Conservation (phyloP, 2,797 vertebrate genomes). For the Amblyopsis hoosieri region DNA sequence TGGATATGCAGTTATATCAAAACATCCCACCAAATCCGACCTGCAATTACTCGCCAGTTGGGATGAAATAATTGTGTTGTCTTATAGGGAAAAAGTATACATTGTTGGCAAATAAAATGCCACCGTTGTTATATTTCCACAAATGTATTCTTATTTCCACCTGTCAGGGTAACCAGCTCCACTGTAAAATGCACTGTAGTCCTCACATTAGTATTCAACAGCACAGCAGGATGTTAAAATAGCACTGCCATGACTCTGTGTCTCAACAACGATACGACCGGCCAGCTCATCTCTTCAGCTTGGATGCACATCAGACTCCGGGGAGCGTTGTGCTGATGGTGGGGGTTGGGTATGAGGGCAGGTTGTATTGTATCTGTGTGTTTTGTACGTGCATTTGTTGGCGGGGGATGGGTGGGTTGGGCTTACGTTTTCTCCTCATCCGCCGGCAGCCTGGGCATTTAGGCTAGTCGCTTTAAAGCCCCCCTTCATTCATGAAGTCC, state of each 20-base stretch:
- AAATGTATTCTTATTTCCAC: no score
- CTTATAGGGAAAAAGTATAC: no score
- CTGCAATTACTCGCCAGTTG: constrained; percentile 39
- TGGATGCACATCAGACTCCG: neutral
- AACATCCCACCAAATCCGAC: constrained; percentile 48
- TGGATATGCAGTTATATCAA: constrained; percentile 52
- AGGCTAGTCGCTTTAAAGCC: constrained; percentile 48
- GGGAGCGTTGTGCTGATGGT: neutral
- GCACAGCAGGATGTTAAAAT: constrained; percentile 7
- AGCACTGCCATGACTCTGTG: constrained; percentile 7
- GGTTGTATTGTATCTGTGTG: constrained; percentile 2
- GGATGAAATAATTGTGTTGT: no score
- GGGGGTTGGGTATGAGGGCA: neutral
- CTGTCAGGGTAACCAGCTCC: neutral
- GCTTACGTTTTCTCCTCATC: constrained; percentile 5
- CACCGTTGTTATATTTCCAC: neutral
- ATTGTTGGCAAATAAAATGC: no score
- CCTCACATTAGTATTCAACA: constrained; percentile 19
- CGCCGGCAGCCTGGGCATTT: constrained; percentile 20
- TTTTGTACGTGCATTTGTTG: constrained; percentile 6
- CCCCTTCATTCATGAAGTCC: constrained; percentile 49
- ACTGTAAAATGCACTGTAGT: neutral
- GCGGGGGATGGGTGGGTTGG: neutral
- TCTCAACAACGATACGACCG: neutral
- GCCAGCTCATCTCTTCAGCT: neutral